Percentiles rank a stretch among this genome's conserved stretches.
These are phyloP conservation scores for Danaus chrysippus DNA, from an alignment of 2,888 invertebrate genomes.

Conservation along the genomic window DNA sequence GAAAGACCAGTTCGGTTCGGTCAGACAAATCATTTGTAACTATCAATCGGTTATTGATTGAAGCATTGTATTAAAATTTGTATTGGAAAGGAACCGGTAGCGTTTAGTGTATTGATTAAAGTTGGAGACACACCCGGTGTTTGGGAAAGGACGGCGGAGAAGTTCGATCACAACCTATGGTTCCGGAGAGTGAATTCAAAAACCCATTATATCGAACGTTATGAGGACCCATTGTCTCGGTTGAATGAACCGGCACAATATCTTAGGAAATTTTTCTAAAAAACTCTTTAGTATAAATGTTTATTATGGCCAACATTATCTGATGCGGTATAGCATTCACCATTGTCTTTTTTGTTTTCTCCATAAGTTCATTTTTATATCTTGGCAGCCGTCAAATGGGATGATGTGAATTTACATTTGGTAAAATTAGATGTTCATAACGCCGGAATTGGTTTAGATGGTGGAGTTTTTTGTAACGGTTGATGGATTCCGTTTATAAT, in stretches of 20 bases:
- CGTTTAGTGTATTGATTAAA: conserved; percentile 28
- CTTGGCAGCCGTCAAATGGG: conserved; percentile 35
- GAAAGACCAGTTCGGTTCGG: conserved; percentile 27
- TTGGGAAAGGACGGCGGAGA: conserved; percentile 59
- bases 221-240: conserved; percentile 72
- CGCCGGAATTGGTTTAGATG: conserved; percentile 29
- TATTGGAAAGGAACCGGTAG: conserved; percentile 23
- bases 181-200: conserved; percentile 71
- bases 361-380: conserved; percentile 35
- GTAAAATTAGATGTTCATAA: conserved; percentile 35
- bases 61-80: conserved; percentile 33
- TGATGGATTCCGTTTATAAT: conserved; percentile 31
- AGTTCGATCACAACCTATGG: conserved; percentile 66
- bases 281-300: conserved; percentile 68
- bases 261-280: conserved; percentile 77
- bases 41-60: conserved; percentile 34
- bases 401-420: conserved; percentile 38
- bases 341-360: conserved; percentile 58
- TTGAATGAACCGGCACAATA: conserved; percentile 73
- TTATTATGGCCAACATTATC: conserved; percentile 61
- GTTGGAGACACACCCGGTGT: conserved; percentile 54
- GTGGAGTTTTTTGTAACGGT: conserved; percentile 28
- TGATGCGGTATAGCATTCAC: conserved; percentile 49
- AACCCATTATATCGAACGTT: conserved; percentile 72
- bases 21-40: conserved; percentile 32